Base-by-base conservation (phyloP, 1,140 invertebrate species). In the Lycorma delicatula region DNA sequence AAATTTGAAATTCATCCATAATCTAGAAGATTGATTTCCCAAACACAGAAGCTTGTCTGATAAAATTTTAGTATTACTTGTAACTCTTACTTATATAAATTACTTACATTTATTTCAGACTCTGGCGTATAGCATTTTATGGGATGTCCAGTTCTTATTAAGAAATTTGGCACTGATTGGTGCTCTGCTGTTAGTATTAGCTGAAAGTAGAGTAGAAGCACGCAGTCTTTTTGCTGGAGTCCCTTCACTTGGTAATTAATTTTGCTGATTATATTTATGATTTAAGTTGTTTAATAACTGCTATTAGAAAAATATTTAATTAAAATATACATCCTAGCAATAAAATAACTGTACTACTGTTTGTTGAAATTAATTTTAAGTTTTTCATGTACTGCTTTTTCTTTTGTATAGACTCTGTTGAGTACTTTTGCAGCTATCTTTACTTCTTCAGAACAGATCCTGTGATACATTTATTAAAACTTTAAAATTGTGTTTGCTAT, bases 211-310 rank as follows among this genome's bases (percentile, higher is more conserved):
- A 60, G 88, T 86, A 6, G 94, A 97, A 73, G 90, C 90, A 18
- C 83, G 88, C 67, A 94, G 90, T 66, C 75, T 99, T 23, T 98
- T 99, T 75, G 96, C 97, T 36, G 97, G 97, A n/a, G 91, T 99
- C 47, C 97, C 97, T 36, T 88, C 89, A 4, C 74, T 98, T 27
- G 94, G 84, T 71, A 66, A 66, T 54, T 54, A n/a, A 13, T 41
- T 13, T 9, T 36, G n/a, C 23, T 6, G 20, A 36, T 47, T 38
- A 31, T 36, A 50, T 18, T 9, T 27, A 46, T 7, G 6, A 46
- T 46, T 6, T 9, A 7, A n/a, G 5, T 18, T 18, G 18, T 12
- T 20, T 5, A 7, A n/a, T 26, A n/a, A 3, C 25, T 22, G 26
- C 22, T 49, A 26, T 23, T 22, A 26, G 13, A 31, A 6, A 31